Evolutionary conservation across 2,888 invertebrate species (phyloP), one percentile per base, ranked within the genome.

Genomic region (Bimastos eiseni): DNA sequence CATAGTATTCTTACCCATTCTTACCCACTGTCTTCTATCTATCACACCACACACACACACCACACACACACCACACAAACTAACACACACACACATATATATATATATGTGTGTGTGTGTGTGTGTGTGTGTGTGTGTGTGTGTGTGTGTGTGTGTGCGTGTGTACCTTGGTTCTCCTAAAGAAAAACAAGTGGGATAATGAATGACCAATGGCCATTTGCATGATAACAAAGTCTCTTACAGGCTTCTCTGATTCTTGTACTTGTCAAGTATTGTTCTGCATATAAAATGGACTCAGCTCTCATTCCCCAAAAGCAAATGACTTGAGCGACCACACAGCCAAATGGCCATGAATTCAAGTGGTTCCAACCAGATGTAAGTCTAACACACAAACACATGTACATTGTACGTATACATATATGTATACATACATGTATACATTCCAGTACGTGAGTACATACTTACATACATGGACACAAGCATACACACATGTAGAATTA

Each of bases 241-340:
- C n/a, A n/a, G 13, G 70, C n/a, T 70, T n/a, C n/a, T 70, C 70
- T 70, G 70, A 70, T n/a, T 70, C n/a, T 30, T n/a, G 30, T 55
- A 30, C 4, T 30, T n/a, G 30, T 70, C 70, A 70, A 30, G n/a
- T n/a, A n/a, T n/a, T n/a, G n/a, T n/a, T 70, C 70, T 70, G n/a
- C 70, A 70, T 70, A 13, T 70, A n/a, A n/a, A 70, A 70, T n/a
- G 70, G n/a, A 8, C 4, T 17, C n/a, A 70, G 70, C 70, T 70
- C 70, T 70, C 30, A 70, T n/a, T n/a, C 70, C 70, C 70, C 49
- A 70, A 70, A 70, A n/a, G 70, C 70, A 70, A n/a, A 70, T 70
- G 70, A 70, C 70, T 70, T 70, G 70, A 70, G 70, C 13, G 70
- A 1, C n/a, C 70, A 70, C n/a, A 70, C n/a, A 11, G 30, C 30